Evolutionary conservation across 2,888 invertebrate genomes (phyloP).

Genomic region (Drosophila merina): DNA sequence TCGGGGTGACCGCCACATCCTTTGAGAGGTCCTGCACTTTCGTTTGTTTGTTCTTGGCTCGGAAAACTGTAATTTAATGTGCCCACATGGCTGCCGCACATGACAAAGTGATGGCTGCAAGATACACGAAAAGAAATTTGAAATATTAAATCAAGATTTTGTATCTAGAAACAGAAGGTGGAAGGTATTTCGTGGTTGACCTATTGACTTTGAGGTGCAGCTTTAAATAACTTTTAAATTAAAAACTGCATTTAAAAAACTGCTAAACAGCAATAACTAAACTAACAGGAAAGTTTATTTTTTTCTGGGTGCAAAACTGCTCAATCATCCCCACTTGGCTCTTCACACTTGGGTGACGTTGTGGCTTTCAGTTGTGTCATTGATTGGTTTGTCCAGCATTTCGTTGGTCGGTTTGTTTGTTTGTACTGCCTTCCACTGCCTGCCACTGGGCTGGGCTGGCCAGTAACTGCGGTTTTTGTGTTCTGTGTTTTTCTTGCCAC

Average conservation of each 20-base stretch:
- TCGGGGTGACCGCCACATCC: slow-evolving; percentile 25
- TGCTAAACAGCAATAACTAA: not conserved
- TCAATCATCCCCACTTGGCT: slow-evolving; percentile 43
- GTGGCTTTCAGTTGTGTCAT: slow-evolving; percentile 75
- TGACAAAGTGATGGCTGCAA: slow-evolving; percentile 7
- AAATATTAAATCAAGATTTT: not conserved
- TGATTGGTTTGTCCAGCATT: slow-evolving; percentile 76
- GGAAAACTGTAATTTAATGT: slow-evolving; percentile 55
- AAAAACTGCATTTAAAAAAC: not conserved
- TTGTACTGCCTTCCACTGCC: slow-evolving; percentile 51
- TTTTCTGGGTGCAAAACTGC: slow-evolving; percentile 17
- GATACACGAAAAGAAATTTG: slow-evolving; percentile 17
- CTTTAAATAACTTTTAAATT: not conserved
- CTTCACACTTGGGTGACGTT: slow-evolving; percentile 64
- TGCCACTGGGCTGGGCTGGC: slow-evolving; percentile 5
- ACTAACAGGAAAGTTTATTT: not conserved
- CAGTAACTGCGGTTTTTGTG: slow-evolving; percentile 31
- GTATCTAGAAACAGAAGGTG: no score
- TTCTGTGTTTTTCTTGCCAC: slow-evolving; percentile 36
- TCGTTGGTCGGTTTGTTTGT: slow-evolving; percentile 58
- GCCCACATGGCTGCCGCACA: slow-evolving; percentile 21
- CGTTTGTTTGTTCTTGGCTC: slow-evolving; percentile 46
- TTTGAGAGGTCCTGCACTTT: slow-evolving; percentile 41
- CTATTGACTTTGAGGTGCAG: not conserved
- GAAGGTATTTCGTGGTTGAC: no score